phyloP scores from a whole-genome alignment of 2,888 invertebrate species.

The Adelphocoris suturalis region DNA sequence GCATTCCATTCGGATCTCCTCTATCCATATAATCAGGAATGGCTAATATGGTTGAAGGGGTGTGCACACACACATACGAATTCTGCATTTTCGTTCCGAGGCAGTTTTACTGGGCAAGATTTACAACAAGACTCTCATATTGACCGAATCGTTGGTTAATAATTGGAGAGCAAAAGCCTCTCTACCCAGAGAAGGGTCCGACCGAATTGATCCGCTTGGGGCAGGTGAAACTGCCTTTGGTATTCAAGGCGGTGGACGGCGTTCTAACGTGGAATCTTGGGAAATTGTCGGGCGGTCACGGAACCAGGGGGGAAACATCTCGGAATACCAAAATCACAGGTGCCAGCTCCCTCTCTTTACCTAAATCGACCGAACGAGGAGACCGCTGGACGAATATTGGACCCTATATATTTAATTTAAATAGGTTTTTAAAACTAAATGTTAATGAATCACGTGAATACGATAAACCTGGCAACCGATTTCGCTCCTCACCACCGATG shows the following conservation, averaged over 20 bases:
- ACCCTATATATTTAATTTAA: not conserved
- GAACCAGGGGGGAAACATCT: not conserved
- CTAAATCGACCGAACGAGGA: not conserved
- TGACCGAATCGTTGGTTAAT: conserved; percentile 19
- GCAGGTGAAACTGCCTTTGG: conserved; percentile 15
- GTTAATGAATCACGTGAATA: too few species aligned
- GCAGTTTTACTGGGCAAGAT: not conserved
- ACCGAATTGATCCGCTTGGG: conserved; percentile 24
- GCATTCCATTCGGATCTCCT: too few species aligned
- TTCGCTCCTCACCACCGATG: too few species aligned
- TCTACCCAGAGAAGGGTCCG: not conserved
- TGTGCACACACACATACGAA: not conserved
- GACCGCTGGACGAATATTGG: conserved; percentile 3
- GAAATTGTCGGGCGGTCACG: conserved; percentile 24
- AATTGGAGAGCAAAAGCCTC: not conserved
- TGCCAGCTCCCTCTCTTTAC: not conserved
- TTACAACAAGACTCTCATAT: not conserved
- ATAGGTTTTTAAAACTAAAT: not conserved
- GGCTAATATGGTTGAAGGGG: not conserved
- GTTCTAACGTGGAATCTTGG: conserved; percentile 36
- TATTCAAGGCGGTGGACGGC: conserved; percentile 37
- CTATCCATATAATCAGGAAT: too few species aligned
- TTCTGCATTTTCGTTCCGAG: too few species aligned
- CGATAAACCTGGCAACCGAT: too few species aligned
- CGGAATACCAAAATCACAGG: conserved; percentile 48